These are phyloP conservation scores for Aricia agestis DNA, from an alignment of 1,140 invertebrate genomes.

Conservation along the genomic window DNA sequence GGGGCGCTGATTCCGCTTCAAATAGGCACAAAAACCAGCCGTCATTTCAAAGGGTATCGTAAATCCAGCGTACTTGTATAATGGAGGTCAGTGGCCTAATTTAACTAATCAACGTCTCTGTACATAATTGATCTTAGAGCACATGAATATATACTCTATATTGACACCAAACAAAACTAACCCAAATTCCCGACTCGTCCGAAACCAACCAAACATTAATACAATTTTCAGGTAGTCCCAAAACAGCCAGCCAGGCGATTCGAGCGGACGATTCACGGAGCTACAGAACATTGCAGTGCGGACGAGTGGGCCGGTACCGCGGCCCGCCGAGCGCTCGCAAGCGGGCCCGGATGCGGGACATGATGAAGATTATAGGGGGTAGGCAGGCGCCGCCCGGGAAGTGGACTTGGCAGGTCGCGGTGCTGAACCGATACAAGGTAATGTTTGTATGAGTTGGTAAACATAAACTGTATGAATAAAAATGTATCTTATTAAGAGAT, in stretches of 20 bases:
- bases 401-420: slow-evolving; percentile 96
- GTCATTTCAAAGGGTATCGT: too few relatives aligned
- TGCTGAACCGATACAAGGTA: slow-evolving; percentile 88
- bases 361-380: slow-evolving; percentile 91
- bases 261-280: slow-evolving; percentile 45
- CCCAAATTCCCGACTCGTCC: too few relatives aligned
- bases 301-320: slow-evolving; percentile 44
- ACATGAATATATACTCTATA: too few relatives aligned
- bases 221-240: slow-evolving; percentile 33
- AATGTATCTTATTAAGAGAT: too few relatives aligned
- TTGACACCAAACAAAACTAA: too few relatives aligned
- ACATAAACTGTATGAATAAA: too few relatives aligned
- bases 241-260: slow-evolving; percentile 46
- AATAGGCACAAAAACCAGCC: too few relatives aligned
- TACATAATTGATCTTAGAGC: too few relatives aligned
- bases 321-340: slow-evolving; percentile 35
- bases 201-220: not conserved
- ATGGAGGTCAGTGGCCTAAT: too few relatives aligned
- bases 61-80: too few relatives aligned
- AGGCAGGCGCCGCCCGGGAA: slow-evolving; percentile 83
- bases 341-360: slow-evolving; percentile 57
- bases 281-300: slow-evolving; percentile 35
- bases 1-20: too few relatives aligned
- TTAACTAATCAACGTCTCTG: too few relatives aligned
- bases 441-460: not conserved